Base-by-base conservation (phyloP, 2,797 vertebrate species). In the Pygocentrus nattereri region DNA sequence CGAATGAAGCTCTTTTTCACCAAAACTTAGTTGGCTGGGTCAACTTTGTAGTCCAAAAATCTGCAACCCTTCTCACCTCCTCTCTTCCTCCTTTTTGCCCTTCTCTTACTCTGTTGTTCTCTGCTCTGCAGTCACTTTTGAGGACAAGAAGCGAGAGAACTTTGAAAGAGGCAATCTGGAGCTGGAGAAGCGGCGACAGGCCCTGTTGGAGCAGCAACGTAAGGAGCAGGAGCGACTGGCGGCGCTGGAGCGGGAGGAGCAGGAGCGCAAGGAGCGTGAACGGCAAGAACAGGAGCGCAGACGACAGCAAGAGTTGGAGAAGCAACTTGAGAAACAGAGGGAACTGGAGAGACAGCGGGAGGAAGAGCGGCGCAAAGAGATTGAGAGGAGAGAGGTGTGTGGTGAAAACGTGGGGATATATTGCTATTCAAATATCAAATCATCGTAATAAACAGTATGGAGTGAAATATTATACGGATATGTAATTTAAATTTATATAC, bases 71-170 rank as follows among this genome's bases (percentile, higher is more conserved):
- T 56, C 21, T n/a, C 21, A 49, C 10, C 56, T 18, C 54, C 41
- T 58, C 49, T 72, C 15, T 4, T 12, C 0, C 7, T 47, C 74
- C 5, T 7, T n/a, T 15, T 41, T 67, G 62, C 16, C 5, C 27
- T 12, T 10, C 2, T 41, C 19, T 54, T 6, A 2, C 62, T 30
- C 52, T 23, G 27, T 67, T 13, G 0, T 27, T 56, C 30, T 27
- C 74, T 5, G 68, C 5, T 0, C 75, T 58, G 0, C 87, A 99
- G 98, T 99, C 81, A 98, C 97, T 0, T 99, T 99, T 75, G 98
- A 99, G 90, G 98, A 99, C 87, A 99, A 99, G 90, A 99, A 99
- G 87, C 92, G 98, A 38, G 97, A 99, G 88, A 99, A 99, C 89
- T 99, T 99, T 69, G 98, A 99, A 87, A 96, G 98, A 2, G 98